Base-by-base conservation (phyloP, 2,797 vertebrate species). In the Antennarius maculatus region DNA sequence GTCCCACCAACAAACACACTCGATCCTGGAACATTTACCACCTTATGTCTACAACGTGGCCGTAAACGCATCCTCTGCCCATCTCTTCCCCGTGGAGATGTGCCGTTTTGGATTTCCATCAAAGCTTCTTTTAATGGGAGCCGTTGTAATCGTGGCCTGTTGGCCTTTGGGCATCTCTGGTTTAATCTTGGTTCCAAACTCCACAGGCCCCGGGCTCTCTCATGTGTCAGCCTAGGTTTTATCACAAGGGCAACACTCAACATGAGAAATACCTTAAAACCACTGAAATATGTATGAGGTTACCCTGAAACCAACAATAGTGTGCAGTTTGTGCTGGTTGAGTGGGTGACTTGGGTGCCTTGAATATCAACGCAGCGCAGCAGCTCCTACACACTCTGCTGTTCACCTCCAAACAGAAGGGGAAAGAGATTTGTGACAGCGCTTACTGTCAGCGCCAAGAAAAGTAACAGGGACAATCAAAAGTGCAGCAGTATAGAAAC, bases 101-200 rank as follows among this genome's bases (percentile, higher is more conserved):
- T 37, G 77, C 76, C 80, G 3, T 77, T 72, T 69, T 50, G 34
- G 67, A 90, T 91, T 74, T 74, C 47, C 80, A 61, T 91, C 90
- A 87, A 69, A 61, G 50, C 71, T 56, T 45, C 69, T 81, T 82
- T 84, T 83, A 86, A 85, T 79, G 86, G 79, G 64, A 61, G 76
- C 70, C 70, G 79, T 69, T 86, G 82, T 82, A 88, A 90, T 89
- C 83, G 76, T 66, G 2, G 81, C 81, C 70, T 85, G 88, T 71
- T 73, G 82, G 75, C 81, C 84, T 71, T 58, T 53, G 13, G 84
- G 78, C 46, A 7, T 75, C 77, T 84, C 82, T 81, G 79, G 77
- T 91, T 91, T 86, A 87, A 85, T 90, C 86, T 85, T 66, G 78
- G 75, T 76, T 87, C 71, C 66, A 80, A 74, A 88, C 83, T 83